Conservation (phyloP, 2,888 invertebrate genomes). For the Acanthosepion esculentum region DNA sequence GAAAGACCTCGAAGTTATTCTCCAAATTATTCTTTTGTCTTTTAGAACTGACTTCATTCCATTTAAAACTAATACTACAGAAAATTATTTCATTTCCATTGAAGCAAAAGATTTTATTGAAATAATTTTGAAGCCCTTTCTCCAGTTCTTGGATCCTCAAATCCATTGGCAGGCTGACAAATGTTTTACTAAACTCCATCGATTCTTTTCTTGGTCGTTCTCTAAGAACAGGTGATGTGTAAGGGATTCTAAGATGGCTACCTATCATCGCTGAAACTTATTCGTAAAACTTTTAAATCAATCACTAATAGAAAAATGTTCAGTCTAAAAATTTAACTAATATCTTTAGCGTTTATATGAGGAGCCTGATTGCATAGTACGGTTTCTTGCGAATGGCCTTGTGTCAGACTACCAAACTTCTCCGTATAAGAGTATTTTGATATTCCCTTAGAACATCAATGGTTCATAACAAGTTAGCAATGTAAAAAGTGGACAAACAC, state of each 20-base stretch:
- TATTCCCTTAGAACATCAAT: too few relatives aligned
- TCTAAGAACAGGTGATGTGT: not conserved
- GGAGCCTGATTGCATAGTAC: too few relatives aligned
- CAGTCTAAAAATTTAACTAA: too few relatives aligned
- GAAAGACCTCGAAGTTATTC: not conserved
- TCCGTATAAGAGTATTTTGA: too few relatives aligned
- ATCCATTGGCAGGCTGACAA: not conserved
- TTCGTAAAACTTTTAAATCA: not conserved
- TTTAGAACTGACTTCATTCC: not conserved
- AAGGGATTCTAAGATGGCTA: not conserved
- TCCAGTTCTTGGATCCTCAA: not conserved
- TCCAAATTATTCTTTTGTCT: slow-evolving; percentile 12
- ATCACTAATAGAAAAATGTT: not conserved
- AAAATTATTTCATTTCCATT: slow-evolving; percentile 33
- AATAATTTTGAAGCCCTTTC: not conserved
- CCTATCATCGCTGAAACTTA: not conserved
- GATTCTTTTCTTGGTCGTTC: not conserved
- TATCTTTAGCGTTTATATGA: too few relatives aligned
- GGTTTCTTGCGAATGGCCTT: too few relatives aligned
- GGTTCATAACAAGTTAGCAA: too few relatives aligned
- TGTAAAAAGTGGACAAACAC: too few relatives aligned
- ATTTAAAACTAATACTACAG: not conserved
- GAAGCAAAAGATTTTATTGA: not conserved
- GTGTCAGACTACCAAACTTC: too few relatives aligned
- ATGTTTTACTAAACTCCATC: not conserved